These are phyloP conservation scores for Pedetes capensis DNA, from an alignment of 2,113 vertebrate species.

Conservation along the genomic window DNA sequence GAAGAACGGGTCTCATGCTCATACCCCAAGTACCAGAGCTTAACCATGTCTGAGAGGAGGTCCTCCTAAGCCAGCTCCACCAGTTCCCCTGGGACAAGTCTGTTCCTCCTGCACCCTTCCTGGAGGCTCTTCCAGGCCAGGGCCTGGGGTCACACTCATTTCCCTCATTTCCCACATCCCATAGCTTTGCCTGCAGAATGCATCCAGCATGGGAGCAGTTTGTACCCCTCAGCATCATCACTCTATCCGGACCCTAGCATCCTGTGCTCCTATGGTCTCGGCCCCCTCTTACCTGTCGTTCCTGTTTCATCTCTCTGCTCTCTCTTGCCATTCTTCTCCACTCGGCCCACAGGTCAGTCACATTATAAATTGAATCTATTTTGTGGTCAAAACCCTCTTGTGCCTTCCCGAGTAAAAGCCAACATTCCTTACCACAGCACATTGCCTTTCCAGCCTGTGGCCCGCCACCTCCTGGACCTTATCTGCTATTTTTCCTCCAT, in stretches of 20 bases:
- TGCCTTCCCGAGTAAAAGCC: background rate
- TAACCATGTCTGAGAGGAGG: too few relatives aligned
- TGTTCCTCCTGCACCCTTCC: background rate
- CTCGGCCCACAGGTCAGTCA: background rate
- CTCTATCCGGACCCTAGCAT: background rate
- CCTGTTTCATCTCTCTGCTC: background rate
- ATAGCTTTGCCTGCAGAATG: background rate
- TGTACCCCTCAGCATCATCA: too few relatives aligned
- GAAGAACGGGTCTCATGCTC: background rate
- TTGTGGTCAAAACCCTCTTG: background rate
- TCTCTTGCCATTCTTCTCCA: rapidly evolving
- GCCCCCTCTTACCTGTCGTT: background rate
- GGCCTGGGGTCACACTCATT: background rate
- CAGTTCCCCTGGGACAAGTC: too few relatives aligned
- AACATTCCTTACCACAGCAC: background rate
- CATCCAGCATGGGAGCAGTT: background rate
- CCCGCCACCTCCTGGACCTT: too few relatives aligned
- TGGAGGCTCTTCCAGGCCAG: too few relatives aligned
- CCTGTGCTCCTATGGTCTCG: background rate
- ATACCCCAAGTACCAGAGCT: too few relatives aligned
- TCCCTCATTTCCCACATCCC: background rate
- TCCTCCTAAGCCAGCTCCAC: too few relatives aligned
- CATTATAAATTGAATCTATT: background rate
- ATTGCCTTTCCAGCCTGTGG: background rate
- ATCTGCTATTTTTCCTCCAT: too few relatives aligned